phyloP scores from a whole-genome alignment of 2,888 invertebrate species.

The Heterodera filipjevi region DNA sequence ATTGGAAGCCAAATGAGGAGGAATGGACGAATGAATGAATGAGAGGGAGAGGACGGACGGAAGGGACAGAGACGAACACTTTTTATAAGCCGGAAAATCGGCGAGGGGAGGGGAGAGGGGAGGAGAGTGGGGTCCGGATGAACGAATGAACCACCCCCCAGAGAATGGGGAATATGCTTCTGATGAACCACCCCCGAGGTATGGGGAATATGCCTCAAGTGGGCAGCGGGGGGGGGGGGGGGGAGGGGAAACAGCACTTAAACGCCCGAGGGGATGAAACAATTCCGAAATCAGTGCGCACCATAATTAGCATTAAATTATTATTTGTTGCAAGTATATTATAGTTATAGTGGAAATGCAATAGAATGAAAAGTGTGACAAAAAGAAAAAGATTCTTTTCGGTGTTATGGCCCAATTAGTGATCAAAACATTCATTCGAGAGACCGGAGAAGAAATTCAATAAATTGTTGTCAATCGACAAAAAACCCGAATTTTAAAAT shows the following conservation, averaged over 20 bases:
- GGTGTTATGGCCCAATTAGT: neutral
- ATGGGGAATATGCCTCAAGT: neutral
- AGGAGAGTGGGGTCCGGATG: neutral
- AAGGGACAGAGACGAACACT: neutral
- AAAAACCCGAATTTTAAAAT: no score
- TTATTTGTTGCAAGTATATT: neutral
- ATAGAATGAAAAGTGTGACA: neutral
- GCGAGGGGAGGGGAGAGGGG: neutral
- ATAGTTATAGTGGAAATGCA: neutral
- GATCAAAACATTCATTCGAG: no score
- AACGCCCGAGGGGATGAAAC: slow-evolving; percentile 1
- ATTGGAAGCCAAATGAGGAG: neutral
- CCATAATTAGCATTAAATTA: neutral
- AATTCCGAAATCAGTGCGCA: neutral
- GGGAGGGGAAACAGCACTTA: neutral
- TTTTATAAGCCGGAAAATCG: neutral
- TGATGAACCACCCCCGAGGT: no score
- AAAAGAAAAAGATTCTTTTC: neutral
- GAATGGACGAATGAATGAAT: neutral
- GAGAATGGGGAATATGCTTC: neutral
- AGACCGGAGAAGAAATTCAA: no score
- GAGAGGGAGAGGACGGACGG: neutral
- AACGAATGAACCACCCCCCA: neutral
- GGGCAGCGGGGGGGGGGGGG: no score
- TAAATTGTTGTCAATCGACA: no score